Base-by-base conservation (phyloP, 2,888 invertebrate species). In the Calliphora vomitoria region DNA sequence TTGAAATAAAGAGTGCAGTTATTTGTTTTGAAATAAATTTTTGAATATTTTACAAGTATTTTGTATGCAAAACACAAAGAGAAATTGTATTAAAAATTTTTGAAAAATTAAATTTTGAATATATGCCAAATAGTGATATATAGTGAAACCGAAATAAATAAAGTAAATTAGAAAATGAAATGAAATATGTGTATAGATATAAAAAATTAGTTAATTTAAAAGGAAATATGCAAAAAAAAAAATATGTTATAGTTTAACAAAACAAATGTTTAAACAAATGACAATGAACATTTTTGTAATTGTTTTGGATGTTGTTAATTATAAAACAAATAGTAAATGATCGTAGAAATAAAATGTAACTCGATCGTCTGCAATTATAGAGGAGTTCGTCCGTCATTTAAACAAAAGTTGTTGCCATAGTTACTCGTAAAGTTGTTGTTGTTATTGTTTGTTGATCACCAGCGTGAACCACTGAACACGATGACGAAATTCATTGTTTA, bases 401-500 rank as follows among this genome's bases (percentile, higher is more conserved):
- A 78, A 66, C 47, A 78, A 78, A 82, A 78, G 76, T 78, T 78
- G 78, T 85, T 74, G 55, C 83, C 78, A 47, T 66, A 84, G 64
- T 79, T 72, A 78, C 4, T 31, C 25, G 4, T 0, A n/a, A 62
- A 3, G 35, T 64, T 35, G 62, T 81, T 68, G 35, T 47, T 55
- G 71, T 64, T 62, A 60, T 58, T 80, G 58, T 72, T 76, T 60
- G 55, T 44, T 82, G 85, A 84, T 85, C 85, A 82, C 41, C 82
- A 82, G 72, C 87, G 41, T 79, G 82, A 86, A 83, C 86, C 71
- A 71, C 38, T 85, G 79, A 87, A 64, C 82, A 72, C 69, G 79
- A 87, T 87, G 87, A 87, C 87, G 87, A 87, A 87, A 87, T 85
- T 82, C 82, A 85, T 87, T 85, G 82, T 87, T 87, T 85, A 87